Evolutionary conservation across 2,888 invertebrate genomes (phyloP).

Genomic region (Lasioglossum malachurum): DNA sequence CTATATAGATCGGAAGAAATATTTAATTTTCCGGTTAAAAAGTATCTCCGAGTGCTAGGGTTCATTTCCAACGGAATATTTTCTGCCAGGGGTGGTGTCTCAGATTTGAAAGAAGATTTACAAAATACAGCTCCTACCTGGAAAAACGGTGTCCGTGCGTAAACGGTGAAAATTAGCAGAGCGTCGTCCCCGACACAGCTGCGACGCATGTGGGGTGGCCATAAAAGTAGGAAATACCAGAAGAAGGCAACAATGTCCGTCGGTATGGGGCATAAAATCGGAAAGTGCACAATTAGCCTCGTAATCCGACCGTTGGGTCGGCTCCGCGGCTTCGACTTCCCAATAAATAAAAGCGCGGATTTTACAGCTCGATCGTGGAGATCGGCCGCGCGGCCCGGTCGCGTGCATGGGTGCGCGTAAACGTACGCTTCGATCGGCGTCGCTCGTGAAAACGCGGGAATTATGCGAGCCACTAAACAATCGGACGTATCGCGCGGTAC

Average conservation of each 20-base stretch:
- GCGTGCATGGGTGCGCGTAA: conserved; percentile 25
- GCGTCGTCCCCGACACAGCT: neutral
- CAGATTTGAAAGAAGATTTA: neutral
- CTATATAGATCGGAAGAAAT: too few species aligned
- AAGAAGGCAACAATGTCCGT: neutral
- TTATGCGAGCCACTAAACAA: conserved; percentile 65
- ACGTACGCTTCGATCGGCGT: conserved; percentile 49
- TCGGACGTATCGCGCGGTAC: conserved; percentile 56
- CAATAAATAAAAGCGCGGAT: conserved; percentile 38
- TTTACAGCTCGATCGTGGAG: conserved; percentile 2
- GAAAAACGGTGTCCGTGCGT: neutral
- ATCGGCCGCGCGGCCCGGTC: neutral
- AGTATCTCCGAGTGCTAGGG: too few species aligned
- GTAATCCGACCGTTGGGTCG: conserved; percentile 9
- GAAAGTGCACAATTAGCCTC: conserved; percentile 33
- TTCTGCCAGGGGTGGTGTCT: neutral
- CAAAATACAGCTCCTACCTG: neutral
- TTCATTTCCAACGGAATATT: too few species aligned
- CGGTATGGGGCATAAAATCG: conserved; percentile 20
- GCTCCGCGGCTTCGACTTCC: neutral
- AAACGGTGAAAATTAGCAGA: neutral
- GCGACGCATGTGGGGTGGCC: neutral
- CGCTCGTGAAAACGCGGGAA: conserved; percentile 61
- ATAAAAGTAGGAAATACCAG: neutral
- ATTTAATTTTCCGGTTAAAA: too few species aligned